Percentiles rank a stretch among this genome's conserved stretches.
These are phyloP conservation scores for Nettapus auritus DNA, from an alignment of 2,113 vertebrate genomes.

Conservation along the genomic window DNA sequence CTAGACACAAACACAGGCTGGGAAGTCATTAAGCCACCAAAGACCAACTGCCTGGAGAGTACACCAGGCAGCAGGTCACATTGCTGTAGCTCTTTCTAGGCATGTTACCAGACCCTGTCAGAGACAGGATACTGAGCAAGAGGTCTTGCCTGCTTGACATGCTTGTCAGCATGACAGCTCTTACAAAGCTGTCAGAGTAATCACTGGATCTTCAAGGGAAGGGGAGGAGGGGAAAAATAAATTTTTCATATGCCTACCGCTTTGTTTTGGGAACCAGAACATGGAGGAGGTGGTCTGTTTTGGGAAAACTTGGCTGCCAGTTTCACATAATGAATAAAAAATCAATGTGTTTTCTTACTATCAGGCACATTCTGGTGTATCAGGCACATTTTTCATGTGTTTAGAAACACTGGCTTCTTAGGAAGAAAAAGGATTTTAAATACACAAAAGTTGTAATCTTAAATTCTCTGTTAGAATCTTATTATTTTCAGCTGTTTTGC, in stretches of 20 bases:
- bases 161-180: background rate
- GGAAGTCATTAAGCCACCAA: background rate
- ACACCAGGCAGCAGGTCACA: background rate
- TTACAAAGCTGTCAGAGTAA: background rate
- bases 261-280: background rate
- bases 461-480: background rate
- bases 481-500: background rate
- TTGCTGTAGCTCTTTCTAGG: background rate
- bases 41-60: background rate
- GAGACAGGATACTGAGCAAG: background rate
- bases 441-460: background rate
- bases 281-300: background rate
- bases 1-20: background rate
- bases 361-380: background rate
- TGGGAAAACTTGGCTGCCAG: background rate
- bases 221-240: background rate
- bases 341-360: background rate
- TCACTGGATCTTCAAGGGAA: background rate
- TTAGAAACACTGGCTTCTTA: background rate
- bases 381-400: background rate
- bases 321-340: rapidly evolving
- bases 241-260: background rate
- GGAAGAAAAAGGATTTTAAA: background rate
- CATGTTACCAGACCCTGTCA: background rate
- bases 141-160: background rate